These are phyloP conservation scores for Sarcophaga peregrina DNA, from an alignment of 1,140 invertebrate species.

Conservation along the genomic window DNA sequence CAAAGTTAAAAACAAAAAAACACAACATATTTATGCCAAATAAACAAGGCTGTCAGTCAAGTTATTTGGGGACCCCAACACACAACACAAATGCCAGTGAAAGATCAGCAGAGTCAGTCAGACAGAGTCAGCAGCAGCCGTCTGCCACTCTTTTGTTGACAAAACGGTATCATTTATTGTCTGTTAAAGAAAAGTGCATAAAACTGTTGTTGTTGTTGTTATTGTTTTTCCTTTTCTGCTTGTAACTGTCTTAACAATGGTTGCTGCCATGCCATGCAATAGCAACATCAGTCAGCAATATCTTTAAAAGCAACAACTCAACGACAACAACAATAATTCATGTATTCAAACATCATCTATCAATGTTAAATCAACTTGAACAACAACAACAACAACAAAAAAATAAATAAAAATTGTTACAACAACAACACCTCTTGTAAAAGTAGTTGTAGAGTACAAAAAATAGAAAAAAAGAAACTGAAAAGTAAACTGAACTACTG, in stretches of 20 bases:
- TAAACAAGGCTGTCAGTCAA: neutral
- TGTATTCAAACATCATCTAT: constrained; percentile 25
- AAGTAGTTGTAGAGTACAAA: too few species aligned
- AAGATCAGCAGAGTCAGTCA: too few species aligned
- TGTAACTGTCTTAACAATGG: neutral
- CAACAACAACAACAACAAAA: neutral
- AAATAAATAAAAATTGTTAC: too few species aligned
- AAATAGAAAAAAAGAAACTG: too few species aligned
- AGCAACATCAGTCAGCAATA: too few species aligned
- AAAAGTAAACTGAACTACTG: neutral
- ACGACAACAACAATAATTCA: constrained; percentile 1
- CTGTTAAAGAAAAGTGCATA: neutral
- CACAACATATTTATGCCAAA: neutral
- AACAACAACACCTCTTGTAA: too few species aligned
- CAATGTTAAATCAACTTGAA: constrained; percentile 8
- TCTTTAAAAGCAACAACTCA: neutral
- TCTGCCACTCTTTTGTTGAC: neutral
- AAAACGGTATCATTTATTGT: constrained; percentile 1
- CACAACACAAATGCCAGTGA: too few species aligned
- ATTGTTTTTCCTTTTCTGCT: neutral
- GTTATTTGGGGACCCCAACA: too few species aligned
- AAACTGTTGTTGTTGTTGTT: neutral
- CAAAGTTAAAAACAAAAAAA: neutral
- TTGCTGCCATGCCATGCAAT: neutral
- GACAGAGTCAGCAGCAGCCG: neutral